Base-by-base conservation (phyloP, 2,797 vertebrate genomes). In the Xerus rutilus region DNA sequence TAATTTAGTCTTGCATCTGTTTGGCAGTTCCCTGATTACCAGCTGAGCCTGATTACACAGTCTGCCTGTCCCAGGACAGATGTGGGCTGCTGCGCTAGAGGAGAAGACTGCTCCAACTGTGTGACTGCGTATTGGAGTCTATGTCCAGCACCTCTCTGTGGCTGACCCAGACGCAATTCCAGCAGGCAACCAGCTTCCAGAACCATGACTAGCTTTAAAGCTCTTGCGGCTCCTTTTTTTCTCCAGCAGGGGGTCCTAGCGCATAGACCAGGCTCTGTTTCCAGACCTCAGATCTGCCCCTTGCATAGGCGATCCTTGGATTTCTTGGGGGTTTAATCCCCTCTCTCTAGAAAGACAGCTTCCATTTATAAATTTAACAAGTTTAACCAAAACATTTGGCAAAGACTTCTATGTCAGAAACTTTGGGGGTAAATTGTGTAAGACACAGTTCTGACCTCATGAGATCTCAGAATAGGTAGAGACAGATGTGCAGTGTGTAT, bases 11-110 rank as follows among this genome's bases (percentile, higher is more conserved):
- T 97, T 94, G 62, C 91, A 93, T 97, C 97, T 94, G 96, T 98
- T 98, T 98, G 96, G 98, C 98, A 97, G 98, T 89, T 79, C 97
- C 95, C 96, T 97, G 98, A 98, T 98, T 98, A 91, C 98, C 98
- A 98, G 98, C 98, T 98, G 98, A 98, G 98, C 97, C 98, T 95
- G 97, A 98, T 98, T 98, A 98, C 96, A 95, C 95, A 96, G 97
- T 95, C 96, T 96, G 3, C 39, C 93, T 96, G 97, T 98, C 98
- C 97, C 97, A 97, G 98, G 98, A 97, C 93, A n/a, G 86, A 88
- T 77, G 52, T 17, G 70, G 57, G 59, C 93, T 20, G 9, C 91
- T 43, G 1, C 0, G 0, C 47, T 0, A n/a, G 57, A 72, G 90
- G 59, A 89, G 47, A 49, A 89, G 82, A 52, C 21, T 3, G 97